Base-by-base conservation (phyloP, 2,888 invertebrate species). In the Troides helena region DNA sequence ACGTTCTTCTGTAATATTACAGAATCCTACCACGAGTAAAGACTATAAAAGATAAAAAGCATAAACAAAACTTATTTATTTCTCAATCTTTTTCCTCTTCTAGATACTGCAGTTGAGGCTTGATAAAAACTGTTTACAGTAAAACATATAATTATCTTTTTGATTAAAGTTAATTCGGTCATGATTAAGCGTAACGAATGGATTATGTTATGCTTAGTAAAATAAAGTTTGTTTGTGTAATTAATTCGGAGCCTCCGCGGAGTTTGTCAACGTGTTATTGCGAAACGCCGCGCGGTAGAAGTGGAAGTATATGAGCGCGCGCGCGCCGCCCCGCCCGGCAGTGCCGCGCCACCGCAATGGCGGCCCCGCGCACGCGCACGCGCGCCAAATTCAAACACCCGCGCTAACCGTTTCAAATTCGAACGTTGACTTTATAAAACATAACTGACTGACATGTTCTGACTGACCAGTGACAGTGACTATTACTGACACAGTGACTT, bases 281-380 rank as follows among this genome's bases (percentile, higher is more conserved):
- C 80, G 76, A 76, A 75, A 77, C 71, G 17, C 18, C 46, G 67
- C 46, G 67, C 76, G 77, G 79, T 82, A 84, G 91, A 80, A 87
- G 90, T 90, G 90, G 91, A 77, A 87, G 86, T 91, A 91, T 92
- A 87, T 90, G 84, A 87, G 73, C 76, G 79, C 72, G 73, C 69
- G 78, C 77, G 50, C 53, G 70, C 64, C 73, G 77, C 81, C 81
- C 81, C 80, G 78, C 80, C 57, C 72, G 71, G 74, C 88, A 92
- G 92, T 92, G 43, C 69, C 76, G 84, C 87, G 87, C 85, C 77
- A 78, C 69, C 87, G 86, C 85, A 72, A 88, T 89, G 90, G 87
- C 86, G 83, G 80, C 76, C 72, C 80, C 80, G 81, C 89, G 89
- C 84, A 77, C 76, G 75, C 80, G 77, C 58, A 59, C 74, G 71